These are phyloP conservation scores for Stenopsyche tienmushanensis DNA, from an alignment of 1,140 invertebrate genomes.

Conservation along the genomic window DNA sequence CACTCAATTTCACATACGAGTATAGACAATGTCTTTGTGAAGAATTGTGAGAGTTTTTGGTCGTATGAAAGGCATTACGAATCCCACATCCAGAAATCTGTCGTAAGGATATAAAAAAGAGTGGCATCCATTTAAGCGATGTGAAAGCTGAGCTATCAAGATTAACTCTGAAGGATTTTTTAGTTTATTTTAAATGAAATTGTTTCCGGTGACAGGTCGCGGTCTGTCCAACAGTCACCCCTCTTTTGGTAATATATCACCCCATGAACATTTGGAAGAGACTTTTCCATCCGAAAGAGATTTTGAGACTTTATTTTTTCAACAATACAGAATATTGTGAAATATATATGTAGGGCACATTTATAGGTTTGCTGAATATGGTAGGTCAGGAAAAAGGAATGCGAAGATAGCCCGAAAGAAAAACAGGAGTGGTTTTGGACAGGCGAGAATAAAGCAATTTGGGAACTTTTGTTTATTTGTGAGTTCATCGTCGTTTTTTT, in stretches of 20 bases:
- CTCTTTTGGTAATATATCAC: too few species aligned
- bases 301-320: neutral
- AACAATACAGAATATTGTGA: neutral
- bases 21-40: too few species aligned
- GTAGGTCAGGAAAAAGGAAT: neutral
- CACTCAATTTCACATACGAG: too few species aligned
- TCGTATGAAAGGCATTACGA: too few species aligned
- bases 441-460: neutral
- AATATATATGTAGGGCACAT: neutral
- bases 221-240: neutral
- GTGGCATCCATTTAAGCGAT: neutral
- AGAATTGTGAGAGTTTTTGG: too few species aligned
- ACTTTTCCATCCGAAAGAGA: neutral
- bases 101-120: too few species aligned
- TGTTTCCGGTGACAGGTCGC: neutral
- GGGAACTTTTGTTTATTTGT: neutral
- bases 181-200: neutral
- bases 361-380: neutral
- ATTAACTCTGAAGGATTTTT: neutral
- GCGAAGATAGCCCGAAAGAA: neutral
- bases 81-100: too few species aligned
- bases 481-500: neutral
- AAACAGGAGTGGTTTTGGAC: neutral
- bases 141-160: neutral
- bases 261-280: too few species aligned